Conservation (phyloP, 2,797 vertebrate species). For the Poecilia gillii region DNA sequence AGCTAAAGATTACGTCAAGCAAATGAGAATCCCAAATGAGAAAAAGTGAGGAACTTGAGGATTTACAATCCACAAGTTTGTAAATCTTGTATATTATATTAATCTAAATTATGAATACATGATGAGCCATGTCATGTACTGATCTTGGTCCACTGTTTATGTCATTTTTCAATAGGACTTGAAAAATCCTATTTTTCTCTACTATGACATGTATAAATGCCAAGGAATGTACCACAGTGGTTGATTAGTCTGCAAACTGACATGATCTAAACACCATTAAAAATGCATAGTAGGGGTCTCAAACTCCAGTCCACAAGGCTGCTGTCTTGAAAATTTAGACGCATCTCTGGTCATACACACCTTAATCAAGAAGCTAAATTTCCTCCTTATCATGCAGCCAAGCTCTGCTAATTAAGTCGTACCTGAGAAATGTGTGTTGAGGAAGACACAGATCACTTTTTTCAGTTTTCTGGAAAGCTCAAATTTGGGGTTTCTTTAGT, state of each 20-base stretch:
- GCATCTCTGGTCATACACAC: not conserved
- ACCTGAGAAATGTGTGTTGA: not conserved
- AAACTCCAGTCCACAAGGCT: not conserved
- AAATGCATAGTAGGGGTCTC: not conserved
- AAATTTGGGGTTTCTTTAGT: not conserved
- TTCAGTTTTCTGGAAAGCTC: not conserved
- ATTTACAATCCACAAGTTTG: not conserved
- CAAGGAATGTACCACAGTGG: not conserved
- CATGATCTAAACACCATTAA: not conserved
- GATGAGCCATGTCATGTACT: not conserved
- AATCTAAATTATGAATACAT: not conserved
- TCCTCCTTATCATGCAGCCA: not conserved
- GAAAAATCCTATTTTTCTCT: not conserved
- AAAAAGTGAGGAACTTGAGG: not conserved
- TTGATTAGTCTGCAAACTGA: not conserved
- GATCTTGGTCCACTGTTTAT: not conserved
- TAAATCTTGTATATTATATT: not conserved
- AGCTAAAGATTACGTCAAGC: not conserved
- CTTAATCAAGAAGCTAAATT: not conserved
- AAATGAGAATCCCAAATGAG: not conserved
- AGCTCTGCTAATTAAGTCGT: not conserved
- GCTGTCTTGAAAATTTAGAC: not conserved
- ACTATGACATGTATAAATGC: not conserved
- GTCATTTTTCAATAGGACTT: not conserved
- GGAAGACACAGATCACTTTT: not conserved